Evolutionary conservation across 2,113 vertebrate species (phyloP), one percentile per base, ranked within the genome.

Genomic region (Sapajus apella): DNA sequence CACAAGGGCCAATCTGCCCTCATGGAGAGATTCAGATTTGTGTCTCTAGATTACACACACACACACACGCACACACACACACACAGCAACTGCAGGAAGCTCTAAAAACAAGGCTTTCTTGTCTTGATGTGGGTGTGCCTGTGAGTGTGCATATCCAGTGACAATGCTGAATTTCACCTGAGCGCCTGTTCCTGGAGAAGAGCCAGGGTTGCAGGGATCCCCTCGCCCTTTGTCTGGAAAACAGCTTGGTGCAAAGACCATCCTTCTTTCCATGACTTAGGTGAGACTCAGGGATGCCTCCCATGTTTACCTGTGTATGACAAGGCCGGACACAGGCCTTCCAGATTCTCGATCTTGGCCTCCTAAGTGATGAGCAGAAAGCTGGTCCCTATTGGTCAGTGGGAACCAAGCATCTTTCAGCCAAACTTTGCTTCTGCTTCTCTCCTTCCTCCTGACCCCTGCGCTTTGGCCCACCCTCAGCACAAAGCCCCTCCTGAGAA

Each of bases 241-340:
- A 27, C n/a, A 32, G 61, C 43, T 91, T 47, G 20, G 16, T 80
- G 20, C 37, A 9, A 50, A 80, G 52, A 16, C 58, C 35, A 35
- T 30, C 35, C 14, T 86, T 20, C 25, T 40, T 50, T 35, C 6
- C 70, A 1, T 27, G 88, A 72, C 61, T 80, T 58, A 50, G 43
- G 3, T 16, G 50, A 91, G 27, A 25, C 50, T 61, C 14, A 1
- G 4, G 7, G 73, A 23, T 77, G 75, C 75, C 45, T 45, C 40
- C 13, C 25, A 6, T 73, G 37, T 25, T 25, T 40, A 47, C 23
- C 32, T 35, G 0, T 4, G 2, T 30, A 64, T 2, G 8, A 30
- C 1, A 37, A 37, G 32, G 35, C 72, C 64, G n/a, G n/a, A 40
- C 75, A 27, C 27, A 1, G n/a, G 30, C 8, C 21, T 43, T 75